A percentile compares a stretch with the other conserved stretches of the same genome.
These are phyloP conservation scores for Macrotis lagotis DNA, from an alignment of 2,113 vertebrate species.

Conservation along the genomic window DNA sequence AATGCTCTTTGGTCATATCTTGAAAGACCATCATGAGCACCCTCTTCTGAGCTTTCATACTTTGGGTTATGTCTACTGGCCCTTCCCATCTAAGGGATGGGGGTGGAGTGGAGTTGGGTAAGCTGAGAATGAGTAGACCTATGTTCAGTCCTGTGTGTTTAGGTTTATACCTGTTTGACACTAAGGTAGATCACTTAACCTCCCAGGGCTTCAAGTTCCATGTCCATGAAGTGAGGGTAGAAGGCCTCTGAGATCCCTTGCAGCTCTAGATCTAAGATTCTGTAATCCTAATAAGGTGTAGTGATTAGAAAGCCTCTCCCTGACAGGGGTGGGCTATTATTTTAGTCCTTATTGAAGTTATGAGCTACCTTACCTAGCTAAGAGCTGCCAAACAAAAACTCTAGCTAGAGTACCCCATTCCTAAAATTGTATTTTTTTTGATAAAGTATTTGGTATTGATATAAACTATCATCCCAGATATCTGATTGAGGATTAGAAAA, in stretches of 20 bases:
- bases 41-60: background rate
- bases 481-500: background rate
- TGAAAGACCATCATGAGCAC: no score
- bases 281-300: background rate
- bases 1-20: no score
- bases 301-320: background rate
- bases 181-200: background rate
- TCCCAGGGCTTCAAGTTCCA: background rate
- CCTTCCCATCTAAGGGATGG: background rate
- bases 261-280: background rate
- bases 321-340: no score
- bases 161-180: background rate
- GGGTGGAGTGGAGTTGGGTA: no score
- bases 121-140: background rate
- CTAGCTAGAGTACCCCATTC: background rate
- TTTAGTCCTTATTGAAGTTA: background rate
- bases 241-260: background rate
- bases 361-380: background rate
- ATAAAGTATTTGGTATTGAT: background rate
- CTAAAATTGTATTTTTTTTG: background rate
- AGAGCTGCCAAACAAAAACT: background rate
- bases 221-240: background rate
- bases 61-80: background rate
- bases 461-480: background rate
- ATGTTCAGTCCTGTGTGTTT: background rate